Conservation (phyloP, 2,113 vertebrate species). For the Quiscalus mexicanus region DNA sequence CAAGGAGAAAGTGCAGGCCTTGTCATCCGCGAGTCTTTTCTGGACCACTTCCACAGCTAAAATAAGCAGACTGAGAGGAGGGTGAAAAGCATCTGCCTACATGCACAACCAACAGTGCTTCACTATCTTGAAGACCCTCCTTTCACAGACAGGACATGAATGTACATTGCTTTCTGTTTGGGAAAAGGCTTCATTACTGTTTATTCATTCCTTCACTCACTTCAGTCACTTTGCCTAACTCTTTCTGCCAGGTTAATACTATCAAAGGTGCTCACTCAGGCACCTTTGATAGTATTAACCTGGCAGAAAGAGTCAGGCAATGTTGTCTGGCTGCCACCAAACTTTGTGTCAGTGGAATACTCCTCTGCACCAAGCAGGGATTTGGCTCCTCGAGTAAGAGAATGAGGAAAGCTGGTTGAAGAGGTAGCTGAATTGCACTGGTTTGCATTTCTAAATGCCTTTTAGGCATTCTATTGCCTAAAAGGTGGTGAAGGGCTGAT, state of each 20-base stretch:
- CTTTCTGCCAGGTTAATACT: no score
- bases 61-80: not conserved
- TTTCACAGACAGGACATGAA: not conserved
- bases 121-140: not conserved
- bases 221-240: no score
- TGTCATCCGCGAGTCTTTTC: fast-evolving
- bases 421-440: not conserved
- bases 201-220: not conserved
- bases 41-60: conserved; percentile 50
- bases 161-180: not conserved
- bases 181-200: not conserved
- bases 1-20: not conserved
- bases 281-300: not conserved
- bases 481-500: not conserved
- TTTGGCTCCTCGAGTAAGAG: not conserved
- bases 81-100: not conserved
- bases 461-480: not conserved
- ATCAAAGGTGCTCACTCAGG: not conserved
- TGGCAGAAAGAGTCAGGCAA: not conserved
- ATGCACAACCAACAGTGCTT: not conserved
- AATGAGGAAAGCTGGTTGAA: not conserved
- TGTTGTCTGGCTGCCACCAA: not conserved
- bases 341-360: not conserved
- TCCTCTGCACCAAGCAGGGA: not conserved
- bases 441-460: not conserved